These are phyloP conservation scores for Drosophila mayri DNA, from an alignment of 1,140 invertebrate genomes.

Conservation along the genomic window DNA sequence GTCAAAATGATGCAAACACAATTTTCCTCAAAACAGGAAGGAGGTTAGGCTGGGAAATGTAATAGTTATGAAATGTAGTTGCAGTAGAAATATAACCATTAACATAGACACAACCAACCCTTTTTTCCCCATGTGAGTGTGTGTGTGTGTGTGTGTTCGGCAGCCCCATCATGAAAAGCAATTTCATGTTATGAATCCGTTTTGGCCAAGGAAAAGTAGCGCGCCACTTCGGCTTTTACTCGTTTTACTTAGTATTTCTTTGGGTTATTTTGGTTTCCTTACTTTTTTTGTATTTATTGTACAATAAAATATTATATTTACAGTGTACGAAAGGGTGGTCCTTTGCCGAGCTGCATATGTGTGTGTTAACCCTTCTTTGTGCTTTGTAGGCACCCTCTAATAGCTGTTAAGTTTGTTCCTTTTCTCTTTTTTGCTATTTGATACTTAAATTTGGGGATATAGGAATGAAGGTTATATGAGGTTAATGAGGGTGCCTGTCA, in stretches of 20 bases:
- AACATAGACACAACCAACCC: conserved; percentile 57
- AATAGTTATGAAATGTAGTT: conserved; percentile 75
- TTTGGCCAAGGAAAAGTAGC: conserved; percentile 72
- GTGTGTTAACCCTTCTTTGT: conserved; percentile 44
- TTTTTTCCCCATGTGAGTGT: conserved; percentile 39
- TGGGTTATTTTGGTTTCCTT: conserved; percentile 4
- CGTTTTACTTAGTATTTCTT: conserved; percentile 45
- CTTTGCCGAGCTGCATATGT: conserved; percentile 18
- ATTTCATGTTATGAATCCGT: conserved; percentile 82
- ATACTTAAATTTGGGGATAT: conserved; percentile 23
- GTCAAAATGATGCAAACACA: conserved; percentile 58
- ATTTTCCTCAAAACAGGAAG: conserved; percentile 15
- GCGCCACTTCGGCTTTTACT: conserved; percentile 42
- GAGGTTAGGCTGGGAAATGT: conserved; percentile 31
- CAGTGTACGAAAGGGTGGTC: conserved; percentile 66
- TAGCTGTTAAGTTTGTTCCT: conserved; percentile 51
- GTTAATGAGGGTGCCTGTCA: conserved; percentile 22
- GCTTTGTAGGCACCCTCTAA: conserved; percentile 45
- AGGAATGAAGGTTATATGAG: background rate
- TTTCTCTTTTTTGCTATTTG: conserved; percentile 11
- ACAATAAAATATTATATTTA: conserved; percentile 84
- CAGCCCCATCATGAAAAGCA: conserved; percentile 70
- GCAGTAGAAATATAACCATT: conserved; percentile 65
- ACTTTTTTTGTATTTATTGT: conserved; percentile 63
- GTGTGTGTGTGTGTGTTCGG: conserved; percentile 28